Conservation (phyloP, 2,888 invertebrate genomes). For the Ennomos fuscantarius region DNA sequence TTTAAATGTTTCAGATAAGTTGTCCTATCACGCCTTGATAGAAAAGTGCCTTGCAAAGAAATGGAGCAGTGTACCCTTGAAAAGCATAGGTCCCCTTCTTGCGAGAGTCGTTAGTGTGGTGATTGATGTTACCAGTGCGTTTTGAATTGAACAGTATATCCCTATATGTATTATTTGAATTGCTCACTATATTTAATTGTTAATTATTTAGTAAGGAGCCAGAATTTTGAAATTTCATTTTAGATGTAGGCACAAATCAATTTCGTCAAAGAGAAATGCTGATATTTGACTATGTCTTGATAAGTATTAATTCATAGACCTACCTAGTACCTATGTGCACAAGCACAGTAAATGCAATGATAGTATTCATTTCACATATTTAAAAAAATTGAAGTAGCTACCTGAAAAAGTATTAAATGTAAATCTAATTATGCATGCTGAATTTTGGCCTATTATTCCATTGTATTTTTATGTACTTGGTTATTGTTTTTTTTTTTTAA, state of each 20-base stretch:
- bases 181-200: slow-evolving; percentile 17
- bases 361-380: no score
- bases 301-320: no score
- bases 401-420: no score
- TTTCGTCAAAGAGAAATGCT: no score
- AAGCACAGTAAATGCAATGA: no score
- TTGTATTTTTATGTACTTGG: slow-evolving; percentile 1
- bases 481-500: slow-evolving; percentile 1
- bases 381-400: no score
- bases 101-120: slow-evolving; percentile 71
- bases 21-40: slow-evolving; percentile 57
- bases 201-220: slow-evolving; percentile 1
- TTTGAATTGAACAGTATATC: slow-evolving; percentile 43
- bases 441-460: slow-evolving; percentile 1
- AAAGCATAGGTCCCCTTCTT: slow-evolving; percentile 69
- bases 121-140: slow-evolving; percentile 63
- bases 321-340: no score
- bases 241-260: no score
- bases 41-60: slow-evolving; percentile 72
- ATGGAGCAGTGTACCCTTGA: slow-evolving; percentile 64
- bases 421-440: not conserved
- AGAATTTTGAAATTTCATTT: not conserved
- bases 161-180: slow-evolving; percentile 27
- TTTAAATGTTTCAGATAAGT: slow-evolving; percentile 53
- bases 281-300: no score